Percentiles rank a stretch among this genome's conserved stretches.
Conservation (phyloP, 35 echinoderm and acorn worm species). For the Holothuria glaberrima region DNA sequence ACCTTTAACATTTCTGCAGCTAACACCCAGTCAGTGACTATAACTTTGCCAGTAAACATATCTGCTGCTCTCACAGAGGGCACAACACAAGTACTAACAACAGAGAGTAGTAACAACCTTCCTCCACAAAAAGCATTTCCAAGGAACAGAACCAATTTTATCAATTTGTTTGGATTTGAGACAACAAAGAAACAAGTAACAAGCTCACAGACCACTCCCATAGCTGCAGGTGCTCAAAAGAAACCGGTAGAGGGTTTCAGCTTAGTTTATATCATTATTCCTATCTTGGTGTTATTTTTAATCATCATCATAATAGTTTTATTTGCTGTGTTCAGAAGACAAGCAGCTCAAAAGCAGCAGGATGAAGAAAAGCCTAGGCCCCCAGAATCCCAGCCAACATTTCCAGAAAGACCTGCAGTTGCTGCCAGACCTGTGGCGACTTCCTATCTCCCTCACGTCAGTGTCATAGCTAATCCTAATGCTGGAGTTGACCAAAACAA, state of each 20-base stretch:
- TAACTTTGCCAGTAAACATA: conserved; percentile 59
- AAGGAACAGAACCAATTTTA: conserved; percentile 30
- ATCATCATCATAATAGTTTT: conserved; percentile 71
- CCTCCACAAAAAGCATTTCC: conserved; percentile 1
- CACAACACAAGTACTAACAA: conserved; percentile 18
- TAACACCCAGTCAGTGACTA: conserved; percentile 27
- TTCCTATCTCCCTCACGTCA: conserved; percentile 42
- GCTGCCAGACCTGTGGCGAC: conserved; percentile 15
- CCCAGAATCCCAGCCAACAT: conserved; percentile 43
- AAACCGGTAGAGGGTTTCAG: conserved; percentile 52
- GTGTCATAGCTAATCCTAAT: conserved; percentile 54
- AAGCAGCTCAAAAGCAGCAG: conserved; percentile 36
- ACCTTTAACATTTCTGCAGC: conserved; percentile 29
- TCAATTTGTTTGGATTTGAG: conserved; percentile 46
- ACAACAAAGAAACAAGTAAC: conserved; percentile 9
- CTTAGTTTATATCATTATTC: conserved; percentile 70
- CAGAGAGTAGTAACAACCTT: not conserved
- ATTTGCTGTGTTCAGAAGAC: conserved; percentile 60
- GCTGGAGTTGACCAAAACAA: conserved; percentile 7
- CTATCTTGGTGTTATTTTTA: conserved; percentile 68
- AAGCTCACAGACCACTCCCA: conserved; percentile 37
- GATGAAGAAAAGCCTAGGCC: conserved; percentile 41
- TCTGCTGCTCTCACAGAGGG: conserved; percentile 22
- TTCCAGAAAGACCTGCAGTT: conserved; percentile 30
- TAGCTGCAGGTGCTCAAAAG: conserved; percentile 30